Conservation (phyloP, 2,888 invertebrate species). For the Heliconius ismenius region DNA sequence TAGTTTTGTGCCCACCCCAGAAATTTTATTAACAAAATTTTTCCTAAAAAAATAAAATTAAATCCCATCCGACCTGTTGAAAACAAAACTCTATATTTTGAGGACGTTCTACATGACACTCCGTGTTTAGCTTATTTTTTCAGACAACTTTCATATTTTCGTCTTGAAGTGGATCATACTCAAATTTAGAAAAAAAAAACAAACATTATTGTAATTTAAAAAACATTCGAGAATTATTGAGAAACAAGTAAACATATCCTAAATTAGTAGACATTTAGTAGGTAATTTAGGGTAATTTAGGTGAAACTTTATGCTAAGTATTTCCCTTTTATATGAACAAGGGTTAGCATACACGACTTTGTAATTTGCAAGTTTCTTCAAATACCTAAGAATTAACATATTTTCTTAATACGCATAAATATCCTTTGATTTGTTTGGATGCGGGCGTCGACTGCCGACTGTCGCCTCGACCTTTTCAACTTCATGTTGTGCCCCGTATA, state of each 20-base stretch:
- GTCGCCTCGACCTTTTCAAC: neutral
- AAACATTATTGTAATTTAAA: neutral
- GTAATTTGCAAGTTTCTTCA: conserved; percentile 20
- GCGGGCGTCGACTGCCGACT: conserved; percentile 14
- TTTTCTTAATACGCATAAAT: conserved; percentile 23
- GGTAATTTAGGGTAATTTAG: conserved; percentile 7
- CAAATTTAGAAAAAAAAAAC: no score
- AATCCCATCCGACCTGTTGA: no score
- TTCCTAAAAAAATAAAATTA: no score
- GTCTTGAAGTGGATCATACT: no score
- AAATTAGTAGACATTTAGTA: conserved; percentile 8
- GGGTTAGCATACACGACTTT: conserved; percentile 17
- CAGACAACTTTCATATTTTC: no score
- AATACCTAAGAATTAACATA: conserved; percentile 28
- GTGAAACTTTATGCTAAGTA: neutral
- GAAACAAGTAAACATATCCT: conserved; percentile 6
- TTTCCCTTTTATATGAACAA: neutral
- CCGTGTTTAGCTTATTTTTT: no score
- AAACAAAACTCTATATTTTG: no score
- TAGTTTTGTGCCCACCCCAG: no score
- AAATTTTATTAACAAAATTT: no score
- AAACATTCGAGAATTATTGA: neutral
- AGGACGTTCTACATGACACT: no score
- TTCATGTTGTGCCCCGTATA: no score
- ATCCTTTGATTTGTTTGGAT: conserved; percentile 25